Base-by-base conservation (phyloP, 2,797 vertebrate species). In the Pseudopleuronectes americanus region DNA sequence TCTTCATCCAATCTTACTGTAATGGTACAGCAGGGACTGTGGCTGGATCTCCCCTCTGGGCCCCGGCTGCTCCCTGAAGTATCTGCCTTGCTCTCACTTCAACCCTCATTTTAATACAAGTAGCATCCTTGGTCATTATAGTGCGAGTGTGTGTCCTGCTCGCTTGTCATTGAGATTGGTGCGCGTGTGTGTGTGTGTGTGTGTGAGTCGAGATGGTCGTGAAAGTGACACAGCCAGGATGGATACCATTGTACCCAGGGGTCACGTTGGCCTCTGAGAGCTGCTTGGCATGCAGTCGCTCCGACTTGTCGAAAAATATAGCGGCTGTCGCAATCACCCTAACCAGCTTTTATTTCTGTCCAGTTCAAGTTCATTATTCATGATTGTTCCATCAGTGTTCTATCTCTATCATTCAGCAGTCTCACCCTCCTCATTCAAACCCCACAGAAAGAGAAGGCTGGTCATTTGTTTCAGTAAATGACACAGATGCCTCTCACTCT, bases 401-500 rank as follows among this genome's bases (percentile, higher is more conserved):
- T 80, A 84, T 90, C 90, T 90, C 88, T 88, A 91, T 89, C 89
- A 85, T 74, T 81, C 76, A 47, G 17, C 67, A 31, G 79, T 74
- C 84, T 87, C 89, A 76, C 79, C 87, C 85, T 85, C 88, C 89
- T 87, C 86, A 85, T 87, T 90, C 81, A 84, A 84, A 83, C 77
- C 88, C 87, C 87, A 81, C 89, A 74, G 85, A 71, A 87, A 64
- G 70, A 68, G 85, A 84, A 64, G 76, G 80, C 67, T 85, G 83
- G 84, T 94, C 87, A 85, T 92, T 80, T 89, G 90, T 93, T 93
- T 91, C 91, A 84, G 92, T 90, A 94, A 94, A 92, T 94, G 93
- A 94, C 94, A 93, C 81, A 91, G 87, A 90, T 93, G 85, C 93
- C 91, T 92, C 85, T 90, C 88, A 80, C 84, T 92, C 87, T 87